Percentiles rank a stretch among this genome's conserved stretches.
phyloP scores from a whole-genome alignment of 2,888 invertebrate species.

The Lamellibrachia satsuma region DNA sequence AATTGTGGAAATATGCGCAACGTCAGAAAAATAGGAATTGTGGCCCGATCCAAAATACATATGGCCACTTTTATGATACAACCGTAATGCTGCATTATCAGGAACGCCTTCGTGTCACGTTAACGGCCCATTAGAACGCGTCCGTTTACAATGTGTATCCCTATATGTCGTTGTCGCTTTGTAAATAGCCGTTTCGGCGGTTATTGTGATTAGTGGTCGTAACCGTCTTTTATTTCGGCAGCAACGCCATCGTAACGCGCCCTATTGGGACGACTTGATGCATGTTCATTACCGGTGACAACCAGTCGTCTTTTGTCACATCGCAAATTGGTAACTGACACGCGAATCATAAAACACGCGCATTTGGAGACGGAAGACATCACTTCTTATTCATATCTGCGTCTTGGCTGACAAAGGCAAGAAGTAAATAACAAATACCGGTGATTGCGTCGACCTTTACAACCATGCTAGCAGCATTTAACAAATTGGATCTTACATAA shows the following conservation, averaged over 20 bases:
- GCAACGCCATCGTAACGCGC: conserved; percentile 12
- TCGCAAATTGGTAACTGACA: not conserved
- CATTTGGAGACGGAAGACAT: not conserved
- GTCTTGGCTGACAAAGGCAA: conserved; percentile 3
- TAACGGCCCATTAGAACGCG: not conserved
- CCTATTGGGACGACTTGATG: not conserved
- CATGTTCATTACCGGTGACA: not conserved
- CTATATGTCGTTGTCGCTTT: conserved; percentile 10
- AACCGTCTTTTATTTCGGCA: conserved; percentile 5
- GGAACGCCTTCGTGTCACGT: not conserved
- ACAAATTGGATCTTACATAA: not conserved
- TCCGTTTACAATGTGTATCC: not conserved
- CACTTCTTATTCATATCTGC: not conserved
- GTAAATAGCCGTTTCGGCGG: conserved; percentile 17
- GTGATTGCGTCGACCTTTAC: conserved; percentile 8
- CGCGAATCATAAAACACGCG: conserved; percentile 8
- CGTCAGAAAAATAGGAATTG: not conserved
- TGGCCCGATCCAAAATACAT: not conserved
- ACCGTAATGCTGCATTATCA: not conserved
- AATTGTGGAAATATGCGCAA: not conserved
- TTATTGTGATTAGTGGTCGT: conserved; percentile 6
- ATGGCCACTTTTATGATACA: not conserved
- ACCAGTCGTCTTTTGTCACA: conserved; percentile 1
- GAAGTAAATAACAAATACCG: not conserved
- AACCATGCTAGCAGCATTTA: not conserved